Evolutionary conservation across 2,888 invertebrate genomes (phyloP).

Genomic region (Anthoptus insignis): DNA sequence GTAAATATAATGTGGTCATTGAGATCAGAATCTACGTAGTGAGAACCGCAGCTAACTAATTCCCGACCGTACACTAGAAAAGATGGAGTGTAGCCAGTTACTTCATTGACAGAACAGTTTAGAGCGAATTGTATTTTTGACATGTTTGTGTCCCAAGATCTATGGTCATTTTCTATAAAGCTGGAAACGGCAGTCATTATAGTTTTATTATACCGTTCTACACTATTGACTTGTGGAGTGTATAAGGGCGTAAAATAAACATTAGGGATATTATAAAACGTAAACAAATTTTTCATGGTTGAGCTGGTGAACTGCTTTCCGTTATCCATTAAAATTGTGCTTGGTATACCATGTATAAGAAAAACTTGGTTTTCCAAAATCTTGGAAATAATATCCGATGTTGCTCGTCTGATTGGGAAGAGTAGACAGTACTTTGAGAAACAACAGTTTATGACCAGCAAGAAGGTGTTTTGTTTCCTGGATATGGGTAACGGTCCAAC

Average conservation of each 20-base stretch:
- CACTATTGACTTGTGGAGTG: slow-evolving; percentile 13
- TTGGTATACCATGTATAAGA: slow-evolving; percentile 50
- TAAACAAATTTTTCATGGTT: background rate
- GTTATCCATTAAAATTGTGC: slow-evolving; percentile 48
- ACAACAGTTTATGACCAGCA: slow-evolving; percentile 45
- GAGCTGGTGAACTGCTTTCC: slow-evolving; percentile 48
- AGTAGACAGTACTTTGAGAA: slow-evolving; percentile 44
- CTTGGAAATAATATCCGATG: slow-evolving; percentile 18
- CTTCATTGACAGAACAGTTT: slow-evolving; percentile 8
- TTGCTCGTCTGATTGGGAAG: slow-evolving; percentile 36
- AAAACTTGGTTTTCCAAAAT: slow-evolving; percentile 47
- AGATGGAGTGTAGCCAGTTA: slow-evolving; percentile 13
- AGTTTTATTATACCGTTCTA: slow-evolving; percentile 13
- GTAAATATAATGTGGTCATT: slow-evolving; percentile 39
- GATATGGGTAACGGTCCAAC: slow-evolving; percentile 44
- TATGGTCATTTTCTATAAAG: slow-evolving; percentile 2
- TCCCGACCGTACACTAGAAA: slow-evolving; percentile 11
- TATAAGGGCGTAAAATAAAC: slow-evolving; percentile 42
- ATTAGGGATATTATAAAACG: slow-evolving; percentile 48
- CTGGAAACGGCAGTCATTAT: slow-evolving; percentile 1
- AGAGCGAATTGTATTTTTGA: slow-evolving; percentile 13
- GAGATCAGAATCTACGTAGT: slow-evolving; percentile 19
- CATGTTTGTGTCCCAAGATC: background rate
- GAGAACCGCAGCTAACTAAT: background rate
- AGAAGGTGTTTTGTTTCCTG: slow-evolving; percentile 37